phyloP scores from a whole-genome alignment of 2,888 invertebrate genomes.

The Polia nebulosa region DNA sequence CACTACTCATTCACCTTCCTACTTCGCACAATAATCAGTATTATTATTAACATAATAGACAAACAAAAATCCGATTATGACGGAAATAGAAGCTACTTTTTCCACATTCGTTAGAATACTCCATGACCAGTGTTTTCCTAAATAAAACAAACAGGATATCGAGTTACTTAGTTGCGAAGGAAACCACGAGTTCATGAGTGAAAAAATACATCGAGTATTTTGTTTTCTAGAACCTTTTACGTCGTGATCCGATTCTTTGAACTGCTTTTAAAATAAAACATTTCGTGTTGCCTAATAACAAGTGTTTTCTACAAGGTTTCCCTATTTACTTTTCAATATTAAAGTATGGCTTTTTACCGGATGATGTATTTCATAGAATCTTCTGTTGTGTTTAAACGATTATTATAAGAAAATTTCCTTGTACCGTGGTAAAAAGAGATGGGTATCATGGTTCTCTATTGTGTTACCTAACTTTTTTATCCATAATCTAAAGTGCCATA shows the following conservation, averaged over 20 bases:
- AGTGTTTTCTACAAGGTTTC: too few relatives aligned
- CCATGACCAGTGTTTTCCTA: neutral
- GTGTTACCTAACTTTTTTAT: too few relatives aligned
- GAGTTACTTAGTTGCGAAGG: neutral
- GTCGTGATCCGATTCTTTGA: neutral
- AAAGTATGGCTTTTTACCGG: too few relatives aligned
- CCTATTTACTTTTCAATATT: too few relatives aligned
- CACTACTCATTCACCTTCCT: too few relatives aligned
- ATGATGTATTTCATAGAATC: too few relatives aligned
- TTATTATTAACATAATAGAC: neutral
- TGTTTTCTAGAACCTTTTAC: neutral
- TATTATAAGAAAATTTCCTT: too few relatives aligned
- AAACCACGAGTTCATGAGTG: neutral
- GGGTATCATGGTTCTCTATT: too few relatives aligned
- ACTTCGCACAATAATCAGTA: neutral
- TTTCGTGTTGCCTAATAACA: too few relatives aligned
- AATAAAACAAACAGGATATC: constrained; percentile 19
- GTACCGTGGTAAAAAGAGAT: too few relatives aligned
- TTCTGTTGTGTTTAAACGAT: too few relatives aligned
- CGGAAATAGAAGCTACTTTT: constrained; percentile 1
- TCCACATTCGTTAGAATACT: neutral
- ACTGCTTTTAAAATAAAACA: neutral
- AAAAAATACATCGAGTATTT: neutral
- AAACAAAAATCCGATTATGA: neutral
- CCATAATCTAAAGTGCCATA: too few relatives aligned